A percentile compares a stretch with the other conserved stretches of the same genome.
Evolutionary conservation across 2,113 vertebrate genomes (phyloP).

Genomic region (Cyanoramphus novaezelandiae): DNA sequence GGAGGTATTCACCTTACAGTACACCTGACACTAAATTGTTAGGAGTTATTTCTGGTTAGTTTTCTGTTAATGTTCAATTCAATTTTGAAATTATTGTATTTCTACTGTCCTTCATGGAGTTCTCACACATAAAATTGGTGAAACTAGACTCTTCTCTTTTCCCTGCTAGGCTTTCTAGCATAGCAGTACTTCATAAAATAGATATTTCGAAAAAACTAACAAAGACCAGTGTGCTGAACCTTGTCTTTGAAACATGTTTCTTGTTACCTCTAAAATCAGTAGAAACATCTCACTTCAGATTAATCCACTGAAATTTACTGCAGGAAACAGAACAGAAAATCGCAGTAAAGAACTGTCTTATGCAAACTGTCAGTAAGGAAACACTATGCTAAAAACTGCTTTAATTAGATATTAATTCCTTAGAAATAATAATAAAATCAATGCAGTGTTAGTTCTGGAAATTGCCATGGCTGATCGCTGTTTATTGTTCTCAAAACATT

Average conservation of each 20-base stretch:
- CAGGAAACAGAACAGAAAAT: neutral
- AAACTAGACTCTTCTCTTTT: neutral
- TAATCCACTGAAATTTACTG: neutral
- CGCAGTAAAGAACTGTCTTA: neutral
- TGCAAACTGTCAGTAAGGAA: neutral
- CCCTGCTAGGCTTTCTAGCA: neutral
- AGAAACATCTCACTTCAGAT: neutral
- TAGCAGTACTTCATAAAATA: neutral
- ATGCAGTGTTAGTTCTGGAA: neutral
- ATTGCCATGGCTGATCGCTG: neutral
- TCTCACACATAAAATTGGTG: neutral
- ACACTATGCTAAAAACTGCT: neutral
- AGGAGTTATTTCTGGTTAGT: neutral
- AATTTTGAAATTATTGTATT: neutral
- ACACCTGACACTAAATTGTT: neutral
- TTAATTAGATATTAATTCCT: neutral
- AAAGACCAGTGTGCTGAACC: neutral
- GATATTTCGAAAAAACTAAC: neutral
- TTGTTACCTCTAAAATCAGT: neutral
- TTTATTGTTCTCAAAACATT: neutral
- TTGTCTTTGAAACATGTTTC: neutral
- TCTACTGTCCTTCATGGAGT: neutral
- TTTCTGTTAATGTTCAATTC: neutral
- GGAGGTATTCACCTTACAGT: neutral
- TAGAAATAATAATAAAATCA: neutral